Conservation (phyloP, 2,888 invertebrate genomes). For the Ceratothoa steindachneri region DNA sequence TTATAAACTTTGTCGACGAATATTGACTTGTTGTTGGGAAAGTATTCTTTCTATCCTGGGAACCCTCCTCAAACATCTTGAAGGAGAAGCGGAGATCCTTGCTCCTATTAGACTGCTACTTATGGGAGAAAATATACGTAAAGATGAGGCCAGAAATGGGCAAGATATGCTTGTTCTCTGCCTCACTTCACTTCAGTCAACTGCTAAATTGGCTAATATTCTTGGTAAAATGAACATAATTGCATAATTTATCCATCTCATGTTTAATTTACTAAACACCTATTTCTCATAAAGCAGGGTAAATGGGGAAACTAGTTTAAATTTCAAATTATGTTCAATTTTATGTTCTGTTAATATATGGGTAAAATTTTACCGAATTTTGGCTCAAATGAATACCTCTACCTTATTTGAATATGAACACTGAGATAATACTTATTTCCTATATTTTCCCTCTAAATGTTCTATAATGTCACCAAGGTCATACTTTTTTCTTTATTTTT, state of each 20-base stretch:
- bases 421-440: too few species aligned
- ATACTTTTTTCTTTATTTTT: too few species aligned
- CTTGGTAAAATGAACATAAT: constrained; percentile 64
- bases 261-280: too few species aligned
- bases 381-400: too few species aligned
- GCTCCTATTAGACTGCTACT: constrained; percentile 51
- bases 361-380: too few species aligned
- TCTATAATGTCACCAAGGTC: too few species aligned
- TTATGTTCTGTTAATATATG: too few species aligned
- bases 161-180: constrained; percentile 80
- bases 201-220: constrained; percentile 82
- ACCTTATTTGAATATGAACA: too few species aligned
- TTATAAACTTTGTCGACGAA: constrained; percentile 57
- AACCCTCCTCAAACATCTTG: constrained; percentile 60
- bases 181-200: constrained; percentile 84
- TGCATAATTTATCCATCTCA: constrained; percentile 6
- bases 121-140: constrained; percentile 55
- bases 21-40: constrained; percentile 87
- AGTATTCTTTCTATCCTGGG: constrained; percentile 84
- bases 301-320: too few species aligned
- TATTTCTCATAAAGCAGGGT: too few species aligned
- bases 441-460: too few species aligned
- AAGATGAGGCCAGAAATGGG: constrained; percentile 57
- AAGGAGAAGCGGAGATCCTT: constrained; percentile 24
- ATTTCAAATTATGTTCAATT: too few species aligned